Evolutionary conservation across 2,888 invertebrate genomes (phyloP).

Genomic region (Eretmocerus hayati): DNA sequence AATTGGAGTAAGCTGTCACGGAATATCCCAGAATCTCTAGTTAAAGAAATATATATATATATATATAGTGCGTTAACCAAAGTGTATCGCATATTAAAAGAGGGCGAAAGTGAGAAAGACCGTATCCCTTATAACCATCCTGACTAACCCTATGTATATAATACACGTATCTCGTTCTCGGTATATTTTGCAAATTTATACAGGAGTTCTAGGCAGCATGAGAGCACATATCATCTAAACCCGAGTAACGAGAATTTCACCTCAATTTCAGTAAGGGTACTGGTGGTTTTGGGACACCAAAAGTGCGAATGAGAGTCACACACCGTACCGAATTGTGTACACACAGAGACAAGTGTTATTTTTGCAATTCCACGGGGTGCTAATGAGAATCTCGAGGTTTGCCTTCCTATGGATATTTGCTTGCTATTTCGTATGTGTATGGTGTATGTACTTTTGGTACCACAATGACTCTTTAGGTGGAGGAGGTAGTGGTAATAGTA

Average conservation of each 20-base stretch:
- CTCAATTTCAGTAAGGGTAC: conserved; percentile 44
- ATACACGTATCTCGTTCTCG: too few relatives aligned
- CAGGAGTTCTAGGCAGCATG: too few relatives aligned
- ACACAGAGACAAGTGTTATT: conserved; percentile 37
- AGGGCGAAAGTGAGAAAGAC: conserved; percentile 31
- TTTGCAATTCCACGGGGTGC: conserved; percentile 38
- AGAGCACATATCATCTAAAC: conserved; percentile 14
- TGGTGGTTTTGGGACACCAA: too few relatives aligned
- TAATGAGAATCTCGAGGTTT: conserved; percentile 28
- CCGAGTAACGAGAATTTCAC: conserved; percentile 31
- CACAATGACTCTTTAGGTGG: too few relatives aligned
- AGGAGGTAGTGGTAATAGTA: conserved; percentile 12
- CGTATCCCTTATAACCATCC: conserved; percentile 24
- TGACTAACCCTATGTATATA: too few relatives aligned
- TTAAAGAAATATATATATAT: too few relatives aligned
- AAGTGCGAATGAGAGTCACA: too few relatives aligned
- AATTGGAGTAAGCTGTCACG: too few relatives aligned
- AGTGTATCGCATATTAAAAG: conserved; percentile 37
- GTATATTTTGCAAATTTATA: too few relatives aligned
- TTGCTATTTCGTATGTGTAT: too few relatives aligned
- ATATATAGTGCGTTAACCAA: conserved; percentile 32
- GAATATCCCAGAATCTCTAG: too few relatives aligned
- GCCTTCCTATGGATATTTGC: background rate
- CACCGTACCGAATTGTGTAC: conserved; percentile 1
- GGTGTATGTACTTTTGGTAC: too few relatives aligned